Percentiles rank a stretch among this genome's conserved stretches.
Evolutionary conservation across 2,113 vertebrate species (phyloP).

Genomic region (Chloebia gouldiae): DNA sequence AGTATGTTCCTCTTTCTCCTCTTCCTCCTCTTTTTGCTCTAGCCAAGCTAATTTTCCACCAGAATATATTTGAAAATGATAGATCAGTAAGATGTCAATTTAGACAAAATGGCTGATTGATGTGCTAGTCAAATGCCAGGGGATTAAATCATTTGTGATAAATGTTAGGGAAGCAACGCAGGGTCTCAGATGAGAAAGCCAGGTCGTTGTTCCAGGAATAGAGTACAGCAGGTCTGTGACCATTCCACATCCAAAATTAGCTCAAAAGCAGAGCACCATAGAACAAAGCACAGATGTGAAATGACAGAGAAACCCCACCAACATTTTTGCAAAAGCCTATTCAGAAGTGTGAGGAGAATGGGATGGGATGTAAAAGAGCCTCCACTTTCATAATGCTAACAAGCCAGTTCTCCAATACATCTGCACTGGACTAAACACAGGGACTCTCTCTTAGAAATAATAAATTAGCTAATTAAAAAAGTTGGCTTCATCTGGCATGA

Average conservation of each 20-base stretch:
- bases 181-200: not conserved
- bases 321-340: not conserved
- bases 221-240: not conserved
- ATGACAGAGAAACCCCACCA: not conserved
- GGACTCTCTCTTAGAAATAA: not conserved
- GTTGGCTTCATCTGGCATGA: not conserved
- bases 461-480: not conserved
- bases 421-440: not conserved
- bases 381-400: not conserved
- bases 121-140: not conserved
- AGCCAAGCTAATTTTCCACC: not conserved
- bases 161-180: not conserved
- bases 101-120: not conserved
- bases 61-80: not conserved
- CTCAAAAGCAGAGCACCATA: not conserved
- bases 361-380: not conserved
- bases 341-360: not conserved
- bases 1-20: not conserved
- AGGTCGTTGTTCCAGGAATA: not conserved
- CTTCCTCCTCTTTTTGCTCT: not conserved
- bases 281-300: not conserved
- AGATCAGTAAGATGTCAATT: not conserved
- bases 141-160: not conserved
- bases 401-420: not conserved
- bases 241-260: not conserved